Evolutionary conservation across 2,888 invertebrate genomes (phyloP), one percentile per base, ranked within the genome.

Genomic region (Trypoxylon attenuatum): DNA sequence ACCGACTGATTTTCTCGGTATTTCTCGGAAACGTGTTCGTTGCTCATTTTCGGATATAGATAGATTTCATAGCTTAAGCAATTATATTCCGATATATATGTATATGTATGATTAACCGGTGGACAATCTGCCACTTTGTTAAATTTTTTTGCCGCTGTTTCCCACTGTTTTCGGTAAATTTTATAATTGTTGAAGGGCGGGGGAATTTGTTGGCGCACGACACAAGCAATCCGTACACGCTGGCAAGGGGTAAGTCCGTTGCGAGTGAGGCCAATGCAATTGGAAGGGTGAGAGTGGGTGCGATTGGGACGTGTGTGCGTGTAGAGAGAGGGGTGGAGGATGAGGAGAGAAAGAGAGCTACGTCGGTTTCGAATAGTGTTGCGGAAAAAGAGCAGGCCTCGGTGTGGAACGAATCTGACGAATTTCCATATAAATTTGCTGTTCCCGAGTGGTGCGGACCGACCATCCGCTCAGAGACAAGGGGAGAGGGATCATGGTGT

Each of bases 341-440:
- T 51, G 41, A n/a, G 53, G 56, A 27, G 41, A 33, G 60, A 63
- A 60, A 55, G 64, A 58, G 57, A 61, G 58, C 33, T 49, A 38
- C 56, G 70, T 59, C 61, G 56, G 50, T 5, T 33, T 13, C n/a
- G 13, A 33, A 33, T 33, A 10, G 13, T 13, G 13, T 0, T 8
- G 51, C 42, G 53, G 47, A 42, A 56, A 61, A 73, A 71, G 68
- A 73, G 71, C 67, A 76, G 63, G 61, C 54, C 61, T 54, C 65
- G 73, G 65, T 75, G 74, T 71, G 77, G 82, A 84, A 82, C 82
- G 79, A 85, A 84, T 85, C 84, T 84, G 79, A 71, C 60, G 79
- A 82, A 87, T 87, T 87, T 87, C 86, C 87, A 87, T 87, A 86
- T 87, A 87, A 86, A 87, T 87, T 87, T 81, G 84, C 77, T 83